Evolutionary conservation across 2,797 vertebrate genomes (phyloP), one percentile per base, ranked within the genome.

Genomic region (Melanotaenia parkinsoni): DNA sequence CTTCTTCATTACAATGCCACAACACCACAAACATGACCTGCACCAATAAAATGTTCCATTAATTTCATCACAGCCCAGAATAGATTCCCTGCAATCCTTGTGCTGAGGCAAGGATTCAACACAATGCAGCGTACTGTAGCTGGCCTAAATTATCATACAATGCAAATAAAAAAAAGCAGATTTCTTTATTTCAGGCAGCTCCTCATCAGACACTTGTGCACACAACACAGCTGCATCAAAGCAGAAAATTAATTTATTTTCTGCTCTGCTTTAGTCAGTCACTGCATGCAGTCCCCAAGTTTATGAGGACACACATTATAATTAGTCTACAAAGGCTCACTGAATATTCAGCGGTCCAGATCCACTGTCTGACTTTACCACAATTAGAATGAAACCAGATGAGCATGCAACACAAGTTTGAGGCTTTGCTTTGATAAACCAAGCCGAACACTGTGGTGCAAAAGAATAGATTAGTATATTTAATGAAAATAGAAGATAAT

Each of bases 321-420:
- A 91, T 93, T 92, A 92, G 87, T 86, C 84, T 88, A 87, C 89
- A 91, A 90, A 90, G 87, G 89, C 81, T 86, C 61, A 47, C 87
- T 92, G 91, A 91, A 93, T 93, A 93, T 93, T 91, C 89, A 93
- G 78, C 77, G 80, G 89, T 91, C 89, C 87, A 86, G 16, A 91
- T 83, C 80, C 56, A 82, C 77, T 60, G 86, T 80, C 79, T 89
- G 73, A 70, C 89, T 88, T 73, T 57, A 76, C 73, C 82, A 88
- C 85, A 83, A 81, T 86, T 66, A 73, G 77, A 78, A 71, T 81
- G 77, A 73, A 91, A 91, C 90, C 71, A 83, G 70, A 88, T 75
- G 64, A 79, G 82, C 50, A 60, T 71, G 81, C 67, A 85, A 77
- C 67, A 58, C 63, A 79, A 86, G 77, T 89, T 82, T 71, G 77